Evolutionary conservation across 2,888 invertebrate genomes (phyloP).

Genomic region (Ditula angustiorana): DNA sequence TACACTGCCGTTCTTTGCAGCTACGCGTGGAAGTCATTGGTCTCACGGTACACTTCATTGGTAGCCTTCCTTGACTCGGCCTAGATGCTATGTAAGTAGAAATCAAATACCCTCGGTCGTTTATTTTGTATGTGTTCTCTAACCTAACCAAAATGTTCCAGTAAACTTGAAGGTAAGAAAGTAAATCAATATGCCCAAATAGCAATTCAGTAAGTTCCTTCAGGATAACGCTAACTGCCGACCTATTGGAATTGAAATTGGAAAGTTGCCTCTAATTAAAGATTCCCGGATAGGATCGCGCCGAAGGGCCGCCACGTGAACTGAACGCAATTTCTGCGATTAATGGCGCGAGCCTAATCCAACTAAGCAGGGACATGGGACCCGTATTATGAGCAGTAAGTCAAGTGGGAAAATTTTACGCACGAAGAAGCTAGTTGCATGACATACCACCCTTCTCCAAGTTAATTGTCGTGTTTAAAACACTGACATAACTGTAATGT

Average conservation of each 20-base stretch:
- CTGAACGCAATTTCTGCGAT: constrained; percentile 80
- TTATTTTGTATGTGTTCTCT: no score
- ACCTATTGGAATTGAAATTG: constrained; percentile 66
- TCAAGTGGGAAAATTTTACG: not conserved
- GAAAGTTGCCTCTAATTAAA: constrained; percentile 79
- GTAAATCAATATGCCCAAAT: constrained; percentile 30
- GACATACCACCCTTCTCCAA: no score
- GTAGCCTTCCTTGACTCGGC: no score
- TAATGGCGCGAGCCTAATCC: constrained; percentile 82
- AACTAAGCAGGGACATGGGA: constrained; percentile 73
- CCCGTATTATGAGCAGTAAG: constrained; percentile 42
- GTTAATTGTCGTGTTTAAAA: no score
- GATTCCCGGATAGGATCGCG: constrained; percentile 64
- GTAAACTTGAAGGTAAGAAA: not conserved
- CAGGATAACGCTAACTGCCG: constrained; percentile 31
- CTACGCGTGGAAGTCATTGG: no score
- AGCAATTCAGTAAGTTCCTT: constrained; percentile 24
- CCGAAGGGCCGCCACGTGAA: constrained; percentile 61
- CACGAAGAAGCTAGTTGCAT: not conserved
- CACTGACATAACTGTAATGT: no score
- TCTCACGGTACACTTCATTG: no score
- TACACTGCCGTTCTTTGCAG: no score
- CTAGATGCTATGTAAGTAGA: no score
- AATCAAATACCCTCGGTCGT: no score
- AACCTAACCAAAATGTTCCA: not conserved